Percentiles rank a stretch among this genome's conserved stretches.
phyloP scores from a whole-genome alignment of 2,113 vertebrate species.

The Seriola quinqueradiata region DNA sequence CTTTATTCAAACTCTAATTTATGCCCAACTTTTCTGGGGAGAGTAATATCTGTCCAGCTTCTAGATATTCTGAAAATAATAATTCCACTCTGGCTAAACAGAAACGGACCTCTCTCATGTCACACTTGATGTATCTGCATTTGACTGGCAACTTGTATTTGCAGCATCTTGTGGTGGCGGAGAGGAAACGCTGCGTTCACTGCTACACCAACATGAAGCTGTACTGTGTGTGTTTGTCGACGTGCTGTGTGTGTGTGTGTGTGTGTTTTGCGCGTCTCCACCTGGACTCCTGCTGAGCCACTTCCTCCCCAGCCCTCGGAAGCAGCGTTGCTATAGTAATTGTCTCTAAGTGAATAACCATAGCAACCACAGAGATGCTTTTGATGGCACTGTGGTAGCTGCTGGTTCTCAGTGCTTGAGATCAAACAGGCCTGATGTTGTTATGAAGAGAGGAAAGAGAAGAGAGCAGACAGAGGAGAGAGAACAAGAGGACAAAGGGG shows the following conservation, averaged over 20 bases:
- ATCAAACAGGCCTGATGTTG: conserved; percentile 50
- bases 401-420: conserved; percentile 42
- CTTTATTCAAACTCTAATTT: too few species aligned
- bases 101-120: neutral
- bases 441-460: neutral
- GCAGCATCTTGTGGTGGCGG: neutral
- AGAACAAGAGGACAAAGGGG: neutral
- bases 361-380: conserved; percentile 65
- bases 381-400: conserved; percentile 45
- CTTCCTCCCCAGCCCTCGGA: conserved; percentile 42
- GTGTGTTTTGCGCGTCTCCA: conserved; percentile 19
- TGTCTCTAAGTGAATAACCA: conserved; percentile 65
- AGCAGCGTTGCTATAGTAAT: conserved; percentile 69
- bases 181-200: neutral
- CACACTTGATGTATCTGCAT: too few species aligned
- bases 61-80: neutral
- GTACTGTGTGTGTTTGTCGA: neutral
- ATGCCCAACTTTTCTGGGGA: too few species aligned
- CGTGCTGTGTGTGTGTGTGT: neutral
- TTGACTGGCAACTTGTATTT: too few species aligned
- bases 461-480: neutral
- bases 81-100: neutral
- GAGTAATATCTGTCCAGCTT: neutral
- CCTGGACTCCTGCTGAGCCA: conserved; percentile 53
- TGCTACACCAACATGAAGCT: neutral